phyloP scores from a whole-genome alignment of 2,113 vertebrate genomes.

The Petaurus breviceps region DNA sequence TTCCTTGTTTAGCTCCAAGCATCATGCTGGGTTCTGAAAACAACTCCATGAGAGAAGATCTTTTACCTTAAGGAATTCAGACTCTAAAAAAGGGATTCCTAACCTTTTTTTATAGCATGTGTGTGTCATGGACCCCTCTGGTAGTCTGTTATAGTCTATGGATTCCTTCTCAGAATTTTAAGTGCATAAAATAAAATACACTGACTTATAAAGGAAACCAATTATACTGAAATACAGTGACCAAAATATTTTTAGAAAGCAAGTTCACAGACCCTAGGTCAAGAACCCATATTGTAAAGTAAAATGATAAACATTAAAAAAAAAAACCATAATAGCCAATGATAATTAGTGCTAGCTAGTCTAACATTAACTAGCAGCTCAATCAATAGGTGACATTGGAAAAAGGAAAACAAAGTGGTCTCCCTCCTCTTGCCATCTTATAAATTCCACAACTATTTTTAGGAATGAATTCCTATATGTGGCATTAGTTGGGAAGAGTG shows the following conservation, averaged over 20 bases:
- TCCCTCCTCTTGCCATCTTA: background rate
- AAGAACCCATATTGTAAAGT: background rate
- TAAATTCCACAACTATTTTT: background rate
- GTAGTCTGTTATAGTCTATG: background rate
- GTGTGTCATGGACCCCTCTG: background rate
- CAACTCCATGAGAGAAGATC: background rate
- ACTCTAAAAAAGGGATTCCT: background rate
- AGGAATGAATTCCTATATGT: background rate
- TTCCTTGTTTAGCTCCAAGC: background rate
- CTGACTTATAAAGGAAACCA: background rate
- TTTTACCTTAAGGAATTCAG: background rate
- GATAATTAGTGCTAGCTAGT: background rate
- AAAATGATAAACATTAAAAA: background rate
- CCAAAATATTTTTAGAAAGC: background rate
- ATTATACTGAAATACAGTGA: background rate
- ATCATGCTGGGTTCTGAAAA: background rate
- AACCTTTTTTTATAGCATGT: background rate
- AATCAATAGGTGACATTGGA: background rate
- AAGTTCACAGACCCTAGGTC: background rate
- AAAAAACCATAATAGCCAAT: background rate
- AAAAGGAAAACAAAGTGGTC: background rate
- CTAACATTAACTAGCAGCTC: background rate
- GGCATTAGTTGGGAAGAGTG: background rate
- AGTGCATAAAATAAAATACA: background rate
- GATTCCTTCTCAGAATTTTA: background rate